phyloP scores from a whole-genome alignment of 1,140 invertebrate species.

The Drosophila parabipectinata region DNA sequence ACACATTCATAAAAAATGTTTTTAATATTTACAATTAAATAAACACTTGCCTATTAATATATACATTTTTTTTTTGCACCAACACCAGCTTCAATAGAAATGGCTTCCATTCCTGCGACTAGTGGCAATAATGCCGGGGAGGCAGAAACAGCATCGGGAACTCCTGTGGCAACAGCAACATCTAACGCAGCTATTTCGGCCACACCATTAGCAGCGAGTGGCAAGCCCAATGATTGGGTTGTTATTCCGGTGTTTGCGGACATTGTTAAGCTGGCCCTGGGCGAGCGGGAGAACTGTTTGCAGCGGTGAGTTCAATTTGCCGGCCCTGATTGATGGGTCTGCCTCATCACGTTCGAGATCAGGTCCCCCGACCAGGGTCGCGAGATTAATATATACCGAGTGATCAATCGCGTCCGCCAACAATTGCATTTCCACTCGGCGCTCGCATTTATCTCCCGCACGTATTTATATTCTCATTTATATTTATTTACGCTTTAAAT shows the following conservation, averaged over 20 bases:
- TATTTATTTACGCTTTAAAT: constrained; percentile 51
- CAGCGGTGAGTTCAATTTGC: constrained; percentile 68
- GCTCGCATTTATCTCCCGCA: constrained; percentile 17
- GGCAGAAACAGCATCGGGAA: constrained; percentile 18
- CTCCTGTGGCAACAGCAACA: constrained; percentile 6
- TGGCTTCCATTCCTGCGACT: constrained; percentile 25
- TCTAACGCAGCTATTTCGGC: constrained; percentile 26
- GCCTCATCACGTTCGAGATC: constrained; percentile 1
- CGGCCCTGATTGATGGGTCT: constrained; percentile 34
- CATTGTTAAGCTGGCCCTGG: constrained; percentile 83
- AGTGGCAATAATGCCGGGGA: constrained; percentile 31
- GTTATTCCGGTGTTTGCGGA: constrained; percentile 84
- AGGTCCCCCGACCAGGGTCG: constrained; percentile 5
- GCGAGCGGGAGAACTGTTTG: constrained; percentile 79
- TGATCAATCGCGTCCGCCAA: constrained; percentile 17
- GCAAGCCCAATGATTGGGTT: constrained; percentile 82
- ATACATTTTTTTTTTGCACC: background rate
- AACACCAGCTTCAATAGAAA: constrained; percentile 29
- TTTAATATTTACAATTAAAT: too few species aligned
- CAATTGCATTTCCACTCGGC: constrained; percentile 16
- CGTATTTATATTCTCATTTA: constrained; percentile 19
- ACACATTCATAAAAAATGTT: too few species aligned
- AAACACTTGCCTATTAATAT: background rate
- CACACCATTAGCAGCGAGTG: constrained; percentile 33
- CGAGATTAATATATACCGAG: constrained; percentile 37